Percentiles rank a stretch among this genome's conserved stretches.
These are phyloP conservation scores for Agelas oroides DNA, from an alignment of 37 sponge, comb jelly and placozoan species.

Conservation along the genomic window DNA sequence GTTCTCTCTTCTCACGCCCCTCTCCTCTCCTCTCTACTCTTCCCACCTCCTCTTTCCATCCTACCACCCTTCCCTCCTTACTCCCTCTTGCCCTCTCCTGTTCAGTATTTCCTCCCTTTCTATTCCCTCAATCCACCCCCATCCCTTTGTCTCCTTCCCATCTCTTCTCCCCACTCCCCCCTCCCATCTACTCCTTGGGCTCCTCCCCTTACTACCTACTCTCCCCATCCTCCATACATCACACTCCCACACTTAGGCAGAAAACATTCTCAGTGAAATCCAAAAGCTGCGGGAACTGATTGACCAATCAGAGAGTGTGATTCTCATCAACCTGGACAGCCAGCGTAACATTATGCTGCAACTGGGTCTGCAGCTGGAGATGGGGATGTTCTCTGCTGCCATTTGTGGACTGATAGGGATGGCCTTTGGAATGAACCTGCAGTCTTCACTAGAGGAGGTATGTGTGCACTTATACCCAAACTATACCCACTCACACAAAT, in stretches of 20 bases:
- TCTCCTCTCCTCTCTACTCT: too few relatives aligned
- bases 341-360: constrained; percentile 73
- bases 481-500: too few relatives aligned
- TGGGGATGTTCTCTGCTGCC: constrained; percentile 70
- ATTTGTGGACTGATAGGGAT: constrained; percentile 64
- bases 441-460: constrained; percentile 70
- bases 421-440: constrained; percentile 81
- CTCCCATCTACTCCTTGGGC: background rate
- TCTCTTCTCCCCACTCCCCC: background rate
- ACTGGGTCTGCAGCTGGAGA: constrained; percentile 65
- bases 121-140: background rate
- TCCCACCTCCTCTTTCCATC: background rate
- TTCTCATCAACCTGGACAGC: constrained; percentile 77
- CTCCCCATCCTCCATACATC: too few relatives aligned
- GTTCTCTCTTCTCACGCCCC: too few relatives aligned
- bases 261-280: constrained; percentile 55
- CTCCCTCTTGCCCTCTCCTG: background rate
- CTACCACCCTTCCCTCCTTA: too few relatives aligned
- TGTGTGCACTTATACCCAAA: too few relatives aligned
- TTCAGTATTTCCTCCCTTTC: background rate
- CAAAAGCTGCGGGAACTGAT: constrained; percentile 54
- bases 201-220: background rate
- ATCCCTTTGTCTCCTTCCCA: too few relatives aligned
- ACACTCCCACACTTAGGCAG: constrained; percentile 15
- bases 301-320: constrained; percentile 66